Conservation (phyloP, 1,140 invertebrate species). For the Vanessa tameamea region DNA sequence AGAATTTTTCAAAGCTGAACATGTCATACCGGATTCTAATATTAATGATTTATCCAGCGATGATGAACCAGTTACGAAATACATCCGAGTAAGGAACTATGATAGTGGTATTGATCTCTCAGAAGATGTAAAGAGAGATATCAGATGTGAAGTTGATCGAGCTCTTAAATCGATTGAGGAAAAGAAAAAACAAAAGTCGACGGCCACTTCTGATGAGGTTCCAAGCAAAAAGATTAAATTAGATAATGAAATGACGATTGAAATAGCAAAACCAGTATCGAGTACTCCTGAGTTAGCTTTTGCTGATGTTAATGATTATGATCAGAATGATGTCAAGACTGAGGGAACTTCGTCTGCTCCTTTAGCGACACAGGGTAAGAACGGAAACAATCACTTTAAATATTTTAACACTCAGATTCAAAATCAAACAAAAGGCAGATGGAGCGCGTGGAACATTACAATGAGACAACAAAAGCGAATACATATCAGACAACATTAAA, state of each 20-base stretch:
- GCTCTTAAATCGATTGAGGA: conserved; percentile 42
- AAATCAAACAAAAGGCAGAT: too few species aligned
- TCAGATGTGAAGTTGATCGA: conserved; percentile 56
- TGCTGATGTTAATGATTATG: conserved; percentile 60
- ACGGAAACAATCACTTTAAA: background rate
- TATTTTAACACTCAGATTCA: too few species aligned
- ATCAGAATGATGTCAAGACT: conserved; percentile 45
- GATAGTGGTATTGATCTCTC: conserved; percentile 58
- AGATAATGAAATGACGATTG: conserved; percentile 12
- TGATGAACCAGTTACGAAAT: conserved; percentile 72
- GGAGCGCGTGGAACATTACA: too few species aligned
- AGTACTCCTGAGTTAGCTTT: conserved; percentile 53
- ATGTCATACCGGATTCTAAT: conserved; percentile 32
- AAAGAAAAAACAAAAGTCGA: conserved; percentile 19
- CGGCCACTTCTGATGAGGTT: background rate
- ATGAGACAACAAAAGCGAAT: too few species aligned
- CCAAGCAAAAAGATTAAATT: conserved; percentile 31
- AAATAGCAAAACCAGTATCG: conserved; percentile 6
- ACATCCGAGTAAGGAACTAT: conserved; percentile 47
- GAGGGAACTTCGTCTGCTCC: conserved; percentile 22
- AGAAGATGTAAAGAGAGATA: conserved; percentile 59
- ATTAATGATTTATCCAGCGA: conserved; percentile 21
- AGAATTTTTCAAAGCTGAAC: conserved; percentile 39
- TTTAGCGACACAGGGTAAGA: background rate
- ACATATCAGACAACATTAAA: too few species aligned